These are phyloP conservation scores for Delichon dasypus DNA, from an alignment of 2,797 vertebrate species.

Conservation along the genomic window DNA sequence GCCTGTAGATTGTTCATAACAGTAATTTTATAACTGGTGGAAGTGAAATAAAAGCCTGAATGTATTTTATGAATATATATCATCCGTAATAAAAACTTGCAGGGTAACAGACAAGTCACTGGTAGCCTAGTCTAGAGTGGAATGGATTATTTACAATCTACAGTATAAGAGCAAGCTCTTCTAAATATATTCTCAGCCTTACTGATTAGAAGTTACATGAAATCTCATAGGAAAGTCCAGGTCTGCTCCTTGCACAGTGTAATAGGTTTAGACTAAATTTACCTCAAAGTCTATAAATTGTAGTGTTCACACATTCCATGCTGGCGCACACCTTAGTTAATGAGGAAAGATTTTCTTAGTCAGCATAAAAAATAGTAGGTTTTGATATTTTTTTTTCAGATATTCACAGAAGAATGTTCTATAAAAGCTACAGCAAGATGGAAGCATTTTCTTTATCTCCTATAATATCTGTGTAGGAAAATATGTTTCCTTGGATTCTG, in stretches of 20 bases:
- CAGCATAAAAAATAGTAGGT: neutral
- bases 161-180: neutral
- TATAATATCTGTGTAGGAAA: rapidly evolving
- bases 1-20: neutral
- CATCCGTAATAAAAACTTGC: neutral
- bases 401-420: neutral
- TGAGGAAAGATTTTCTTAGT: neutral
- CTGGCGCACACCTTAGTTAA: neutral
- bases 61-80: neutral
- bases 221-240: neutral
- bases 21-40: neutral
- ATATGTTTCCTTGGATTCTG: neutral
- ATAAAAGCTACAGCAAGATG: neutral
- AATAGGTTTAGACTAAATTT: neutral
- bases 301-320: neutral
- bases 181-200: neutral
- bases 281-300: neutral
- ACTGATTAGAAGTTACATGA: neutral
- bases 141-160: neutral
- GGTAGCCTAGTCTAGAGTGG: neutral
- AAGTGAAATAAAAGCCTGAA: neutral
- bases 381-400: neutral
- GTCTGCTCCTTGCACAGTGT: neutral
- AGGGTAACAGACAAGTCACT: neutral
- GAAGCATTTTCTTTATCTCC: neutral